Evolutionary conservation across 2,888 invertebrate genomes (phyloP).

Genomic region (Apantesis nais): DNA sequence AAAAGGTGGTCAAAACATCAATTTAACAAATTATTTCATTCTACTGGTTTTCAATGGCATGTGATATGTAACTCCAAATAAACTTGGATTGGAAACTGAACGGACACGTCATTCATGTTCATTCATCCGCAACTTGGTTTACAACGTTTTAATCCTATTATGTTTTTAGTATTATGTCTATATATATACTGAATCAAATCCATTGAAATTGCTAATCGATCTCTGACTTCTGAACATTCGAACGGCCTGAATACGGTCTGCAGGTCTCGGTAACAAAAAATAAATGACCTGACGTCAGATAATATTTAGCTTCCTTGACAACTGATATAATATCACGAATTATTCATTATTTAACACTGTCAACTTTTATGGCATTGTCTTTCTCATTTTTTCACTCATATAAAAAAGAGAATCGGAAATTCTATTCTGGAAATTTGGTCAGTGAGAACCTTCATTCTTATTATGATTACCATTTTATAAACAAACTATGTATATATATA

Average conservation of each 20-base stretch:
- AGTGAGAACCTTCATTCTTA: background rate
- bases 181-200: constrained; percentile 37
- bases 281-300: constrained; percentile 18
- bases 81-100: constrained; percentile 52
- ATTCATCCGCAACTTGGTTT: constrained; percentile 54
- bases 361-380: background rate
- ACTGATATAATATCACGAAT: background rate
- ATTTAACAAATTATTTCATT: constrained; percentile 51
- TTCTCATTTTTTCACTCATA: background rate
- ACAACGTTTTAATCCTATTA: constrained; percentile 54
- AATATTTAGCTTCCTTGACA: constrained; percentile 1
- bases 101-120: constrained; percentile 57
- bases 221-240: constrained; percentile 19
- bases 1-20: constrained; percentile 45
- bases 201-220: constrained; percentile 38
- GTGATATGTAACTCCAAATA: constrained; percentile 54
- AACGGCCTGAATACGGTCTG: constrained; percentile 18
- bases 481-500: constrained; percentile 3
- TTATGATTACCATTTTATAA: constrained; percentile 21
- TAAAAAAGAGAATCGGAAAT: too few species aligned
- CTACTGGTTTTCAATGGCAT: constrained; percentile 49
- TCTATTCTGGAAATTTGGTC: background rate
- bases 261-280: constrained; percentile 14
- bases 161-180: constrained; percentile 38
- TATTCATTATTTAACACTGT: background rate